Conservation (phyloP, 2,797 vertebrate genomes). For the Lepus oiostolus region DNA sequence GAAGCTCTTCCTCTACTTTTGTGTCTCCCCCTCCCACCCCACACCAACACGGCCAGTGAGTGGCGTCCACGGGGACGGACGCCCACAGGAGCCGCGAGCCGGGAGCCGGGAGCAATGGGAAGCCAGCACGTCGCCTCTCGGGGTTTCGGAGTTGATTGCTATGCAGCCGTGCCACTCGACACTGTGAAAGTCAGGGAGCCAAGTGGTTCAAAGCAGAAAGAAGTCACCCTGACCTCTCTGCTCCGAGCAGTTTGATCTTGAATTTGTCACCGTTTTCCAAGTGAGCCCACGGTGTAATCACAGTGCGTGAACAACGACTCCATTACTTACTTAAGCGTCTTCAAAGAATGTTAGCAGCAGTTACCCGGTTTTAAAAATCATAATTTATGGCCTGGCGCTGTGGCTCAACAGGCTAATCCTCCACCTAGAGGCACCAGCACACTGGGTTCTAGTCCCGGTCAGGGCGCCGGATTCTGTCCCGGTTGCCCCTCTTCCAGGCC, state of each 20-base stretch:
- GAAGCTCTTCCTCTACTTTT: no score
- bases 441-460: no score
- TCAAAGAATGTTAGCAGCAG: not conserved
- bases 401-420: no score
- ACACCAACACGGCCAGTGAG: rapidly evolving
- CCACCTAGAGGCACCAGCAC: no score
- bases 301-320: rapidly evolving
- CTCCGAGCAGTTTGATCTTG: not conserved
- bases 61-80: no score
- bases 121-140: not conserved
- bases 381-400: no score
- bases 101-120: not conserved
- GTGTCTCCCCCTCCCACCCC: not conserved
- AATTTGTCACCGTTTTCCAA: slow-evolving; percentile 14
- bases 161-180: not conserved
- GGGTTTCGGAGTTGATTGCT: not conserved
- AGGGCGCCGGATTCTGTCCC: no score
- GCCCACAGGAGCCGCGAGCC: not conserved
- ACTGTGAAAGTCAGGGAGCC: slow-evolving; percentile 48
- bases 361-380: not conserved
- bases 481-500: no score
- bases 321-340: not conserved
- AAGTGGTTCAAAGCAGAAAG: not conserved
- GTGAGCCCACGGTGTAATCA: not conserved
- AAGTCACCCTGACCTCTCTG: slow-evolving; percentile 16